These are phyloP conservation scores for Hypotaenidia philippensis DNA, from an alignment of 2,797 vertebrate species.

Conservation along the genomic window DNA sequence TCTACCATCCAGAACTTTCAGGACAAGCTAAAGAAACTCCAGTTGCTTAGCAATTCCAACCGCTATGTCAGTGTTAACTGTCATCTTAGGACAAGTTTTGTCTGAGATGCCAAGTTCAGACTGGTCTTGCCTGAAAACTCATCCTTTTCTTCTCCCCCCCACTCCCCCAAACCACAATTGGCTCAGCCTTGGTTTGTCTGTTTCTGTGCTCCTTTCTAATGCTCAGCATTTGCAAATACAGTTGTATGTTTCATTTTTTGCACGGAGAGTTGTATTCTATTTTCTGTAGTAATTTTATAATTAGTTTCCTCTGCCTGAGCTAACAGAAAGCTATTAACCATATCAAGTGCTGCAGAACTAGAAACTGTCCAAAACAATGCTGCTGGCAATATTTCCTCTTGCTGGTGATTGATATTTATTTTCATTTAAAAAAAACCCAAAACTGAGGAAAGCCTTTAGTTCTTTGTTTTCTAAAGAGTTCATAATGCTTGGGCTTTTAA, in stretches of 20 bases:
- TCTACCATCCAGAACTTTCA: not conserved
- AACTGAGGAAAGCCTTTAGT: not conserved
- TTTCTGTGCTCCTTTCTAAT: not conserved
- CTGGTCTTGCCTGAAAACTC: not conserved
- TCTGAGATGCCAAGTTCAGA: not conserved
- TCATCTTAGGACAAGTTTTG: not conserved
- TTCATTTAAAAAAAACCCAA: not conserved
- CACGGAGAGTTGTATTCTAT: not conserved
- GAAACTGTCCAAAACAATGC: not conserved
- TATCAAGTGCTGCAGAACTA: not conserved
- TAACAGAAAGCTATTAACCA: not conserved
- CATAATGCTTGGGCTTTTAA: not conserved
- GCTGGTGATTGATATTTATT: not conserved
- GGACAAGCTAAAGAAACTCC: not conserved
- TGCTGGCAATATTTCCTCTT: not conserved
- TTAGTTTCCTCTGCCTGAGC: not conserved
- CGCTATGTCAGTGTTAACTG: not conserved
- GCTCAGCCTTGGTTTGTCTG: not conserved
- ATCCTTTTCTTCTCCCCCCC: not conserved
- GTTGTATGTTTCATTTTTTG: not conserved
- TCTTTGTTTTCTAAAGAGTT: not conserved
- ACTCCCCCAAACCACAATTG: not conserved
- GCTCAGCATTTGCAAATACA: not conserved
- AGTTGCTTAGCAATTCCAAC: not conserved
- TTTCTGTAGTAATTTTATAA: not conserved